A percentile compares a stretch with the other conserved stretches of the same genome.
These are phyloP conservation scores for Spatulosminthurus flaviceps DNA, from an alignment of 2,888 invertebrate species.

Conservation along the genomic window DNA sequence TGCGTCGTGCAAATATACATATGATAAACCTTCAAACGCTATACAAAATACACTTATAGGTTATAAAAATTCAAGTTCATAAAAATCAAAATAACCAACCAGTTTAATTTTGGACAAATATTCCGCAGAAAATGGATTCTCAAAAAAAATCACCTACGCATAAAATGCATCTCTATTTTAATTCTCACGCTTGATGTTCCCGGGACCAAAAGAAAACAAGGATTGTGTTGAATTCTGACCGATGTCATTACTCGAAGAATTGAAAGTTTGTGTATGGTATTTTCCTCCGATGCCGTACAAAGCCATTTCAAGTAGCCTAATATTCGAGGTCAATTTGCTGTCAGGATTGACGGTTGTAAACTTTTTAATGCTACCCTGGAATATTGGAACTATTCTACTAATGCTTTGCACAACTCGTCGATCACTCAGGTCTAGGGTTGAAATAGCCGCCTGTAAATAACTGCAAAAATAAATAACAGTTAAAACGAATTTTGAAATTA, in stretches of 20 bases:
- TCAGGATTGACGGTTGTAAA: conserved; percentile 56
- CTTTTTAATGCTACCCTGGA: conserved; percentile 59
- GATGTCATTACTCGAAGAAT: conserved; percentile 15
- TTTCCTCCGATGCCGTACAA: conserved; percentile 57
- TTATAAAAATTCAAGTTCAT: not conserved
- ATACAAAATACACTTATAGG: not conserved
- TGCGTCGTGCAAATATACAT: not conserved
- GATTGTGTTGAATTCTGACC: conserved; percentile 21
- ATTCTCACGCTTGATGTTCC: conserved; percentile 40
- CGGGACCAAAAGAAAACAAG: conserved; percentile 33
- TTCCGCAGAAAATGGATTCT: not conserved
- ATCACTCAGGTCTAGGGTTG: conserved; percentile 55
- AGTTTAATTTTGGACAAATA: conserved; percentile 20
- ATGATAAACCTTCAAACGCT: not conserved
- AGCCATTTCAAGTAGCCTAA: conserved; percentile 62
- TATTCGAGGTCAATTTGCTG: conserved; percentile 51
- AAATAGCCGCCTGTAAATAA: conserved; percentile 60
- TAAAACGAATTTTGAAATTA: not conserved
- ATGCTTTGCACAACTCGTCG: conserved; percentile 58
- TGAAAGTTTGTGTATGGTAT: conserved; percentile 37
- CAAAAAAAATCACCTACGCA: conserved; percentile 5
- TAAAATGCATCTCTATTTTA: conserved; percentile 15
- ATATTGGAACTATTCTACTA: conserved; percentile 60
- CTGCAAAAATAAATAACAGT: conserved; percentile 46
- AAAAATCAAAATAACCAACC: conserved; percentile 18